Conservation (phyloP, 2,113 vertebrate genomes). For the Paradoxurus hermaphroditus region DNA sequence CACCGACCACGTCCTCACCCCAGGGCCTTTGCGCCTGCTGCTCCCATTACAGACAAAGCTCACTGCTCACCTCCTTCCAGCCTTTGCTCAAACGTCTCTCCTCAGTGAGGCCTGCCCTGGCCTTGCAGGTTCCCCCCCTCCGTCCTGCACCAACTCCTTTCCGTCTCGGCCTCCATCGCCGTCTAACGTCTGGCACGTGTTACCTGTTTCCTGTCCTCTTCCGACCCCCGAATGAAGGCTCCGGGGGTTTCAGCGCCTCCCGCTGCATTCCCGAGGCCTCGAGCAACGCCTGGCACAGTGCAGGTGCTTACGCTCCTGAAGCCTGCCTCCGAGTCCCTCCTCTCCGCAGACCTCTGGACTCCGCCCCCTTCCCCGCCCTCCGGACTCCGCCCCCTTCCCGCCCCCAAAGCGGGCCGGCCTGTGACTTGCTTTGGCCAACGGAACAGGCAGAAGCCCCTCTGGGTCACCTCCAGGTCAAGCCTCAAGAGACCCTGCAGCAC, state of each 20-base stretch:
- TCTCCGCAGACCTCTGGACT: neutral
- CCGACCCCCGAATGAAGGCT: neutral
- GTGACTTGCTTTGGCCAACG: neutral
- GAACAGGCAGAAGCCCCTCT: neutral
- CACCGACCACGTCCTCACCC: neutral
- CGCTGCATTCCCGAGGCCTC: neutral
- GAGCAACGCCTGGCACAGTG: neutral
- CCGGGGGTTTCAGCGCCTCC: neutral
- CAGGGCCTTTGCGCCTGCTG: conserved; percentile 15
- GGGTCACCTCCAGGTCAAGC: neutral
- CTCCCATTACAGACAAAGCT: neutral
- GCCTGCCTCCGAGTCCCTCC: neutral
- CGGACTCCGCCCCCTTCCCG: neutral
- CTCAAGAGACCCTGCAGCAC: neutral
- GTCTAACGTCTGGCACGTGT: neutral
- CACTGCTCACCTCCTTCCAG: neutral
- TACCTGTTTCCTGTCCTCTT: neutral
- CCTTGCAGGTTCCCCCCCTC: neutral
- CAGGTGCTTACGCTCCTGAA: neutral
- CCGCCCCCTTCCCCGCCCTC: neutral
- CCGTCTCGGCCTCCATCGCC: neutral
- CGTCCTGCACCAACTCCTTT: neutral
- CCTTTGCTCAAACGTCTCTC: neutral
- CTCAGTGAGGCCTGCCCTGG: neutral
- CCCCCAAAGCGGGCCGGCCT: neutral